phyloP scores from a whole-genome alignment of 2,797 vertebrate species.

The Pseudomugil tenellus region DNA sequence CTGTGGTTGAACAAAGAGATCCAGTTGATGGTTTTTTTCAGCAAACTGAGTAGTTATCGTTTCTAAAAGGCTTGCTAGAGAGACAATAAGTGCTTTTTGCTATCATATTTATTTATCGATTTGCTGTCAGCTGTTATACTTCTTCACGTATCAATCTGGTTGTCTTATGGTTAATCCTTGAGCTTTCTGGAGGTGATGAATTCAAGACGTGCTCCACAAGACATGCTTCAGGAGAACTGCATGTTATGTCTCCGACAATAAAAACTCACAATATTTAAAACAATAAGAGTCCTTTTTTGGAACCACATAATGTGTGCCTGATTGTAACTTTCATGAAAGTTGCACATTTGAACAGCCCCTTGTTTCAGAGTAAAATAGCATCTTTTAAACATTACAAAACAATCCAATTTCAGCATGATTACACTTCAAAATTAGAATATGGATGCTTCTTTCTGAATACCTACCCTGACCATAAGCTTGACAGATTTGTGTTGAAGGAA shows the following conservation, averaged over 20 bases:
- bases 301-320: slow-evolving; percentile 4
- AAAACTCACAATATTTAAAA: slow-evolving; percentile 6
- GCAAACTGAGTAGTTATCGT: slow-evolving; percentile 27
- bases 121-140: slow-evolving; percentile 16
- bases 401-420: slow-evolving; percentile 50
- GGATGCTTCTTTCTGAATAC: slow-evolving; percentile 43
- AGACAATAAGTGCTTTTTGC: slow-evolving; percentile 29
- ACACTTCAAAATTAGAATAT: slow-evolving; percentile 61
- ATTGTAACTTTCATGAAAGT: slow-evolving; percentile 19
- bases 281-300: not conserved
- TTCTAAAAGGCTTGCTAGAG: slow-evolving; percentile 35
- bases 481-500: slow-evolving; percentile 42
- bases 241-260: not conserved
- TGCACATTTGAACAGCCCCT: slow-evolving; percentile 30
- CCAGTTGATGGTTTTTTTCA: slow-evolving; percentile 34
- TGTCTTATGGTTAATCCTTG: slow-evolving; percentile 10
- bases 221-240: slow-evolving; percentile 23
- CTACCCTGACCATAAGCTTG: slow-evolving; percentile 28
- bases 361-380: slow-evolving; percentile 22
- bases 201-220: slow-evolving; percentile 21
- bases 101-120: slow-evolving; percentile 40
- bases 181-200: slow-evolving; percentile 26
- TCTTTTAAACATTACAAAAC: slow-evolving; percentile 40
- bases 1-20: slow-evolving; percentile 37
- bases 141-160: slow-evolving; percentile 10